Percentiles rank a stretch among this genome's conserved stretches.
Evolutionary conservation across 2,888 invertebrate genomes (phyloP).

Genomic region (Orthonychiurus folsomi): DNA sequence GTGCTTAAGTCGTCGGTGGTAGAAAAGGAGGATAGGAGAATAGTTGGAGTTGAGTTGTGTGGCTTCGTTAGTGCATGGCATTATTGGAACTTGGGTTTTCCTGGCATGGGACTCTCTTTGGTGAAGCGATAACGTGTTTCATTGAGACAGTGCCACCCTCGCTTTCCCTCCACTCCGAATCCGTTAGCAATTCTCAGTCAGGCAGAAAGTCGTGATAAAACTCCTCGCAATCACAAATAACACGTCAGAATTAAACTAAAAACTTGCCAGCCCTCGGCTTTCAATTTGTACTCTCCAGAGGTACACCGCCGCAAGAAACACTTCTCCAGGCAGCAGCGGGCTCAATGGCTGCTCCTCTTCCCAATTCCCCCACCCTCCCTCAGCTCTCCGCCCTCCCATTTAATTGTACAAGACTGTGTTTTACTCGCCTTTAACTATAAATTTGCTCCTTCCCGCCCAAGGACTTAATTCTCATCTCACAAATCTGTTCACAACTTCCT

Average conservation of each 20-base stretch:
- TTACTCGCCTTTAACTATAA: no score
- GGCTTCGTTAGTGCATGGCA: slow-evolving; percentile 19
- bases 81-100: slow-evolving; percentile 27
- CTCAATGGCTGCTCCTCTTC: no score
- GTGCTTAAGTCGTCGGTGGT: no score
- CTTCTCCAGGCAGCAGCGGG: no score
- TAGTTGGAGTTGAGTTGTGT: no score
- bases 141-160: slow-evolving; percentile 25
- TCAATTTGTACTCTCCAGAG: slow-evolving; percentile 35
- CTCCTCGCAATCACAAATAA: slow-evolving; percentile 41
- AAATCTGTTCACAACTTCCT: no score
- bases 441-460: no score
- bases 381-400: no score
- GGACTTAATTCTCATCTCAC: no score
- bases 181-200: slow-evolving; percentile 41
- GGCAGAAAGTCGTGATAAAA: slow-evolving; percentile 41
- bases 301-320: background rate
- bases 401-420: no score
- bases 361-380: no score
- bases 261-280: slow-evolving; percentile 38
- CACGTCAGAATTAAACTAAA: slow-evolving; percentile 41
- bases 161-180: slow-evolving; percentile 27
- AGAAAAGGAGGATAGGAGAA: no score
- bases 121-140: slow-evolving; percentile 23
- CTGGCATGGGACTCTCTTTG: slow-evolving; percentile 26